phyloP scores from a whole-genome alignment of 2,888 invertebrate species.

The Phalera bucephala region DNA sequence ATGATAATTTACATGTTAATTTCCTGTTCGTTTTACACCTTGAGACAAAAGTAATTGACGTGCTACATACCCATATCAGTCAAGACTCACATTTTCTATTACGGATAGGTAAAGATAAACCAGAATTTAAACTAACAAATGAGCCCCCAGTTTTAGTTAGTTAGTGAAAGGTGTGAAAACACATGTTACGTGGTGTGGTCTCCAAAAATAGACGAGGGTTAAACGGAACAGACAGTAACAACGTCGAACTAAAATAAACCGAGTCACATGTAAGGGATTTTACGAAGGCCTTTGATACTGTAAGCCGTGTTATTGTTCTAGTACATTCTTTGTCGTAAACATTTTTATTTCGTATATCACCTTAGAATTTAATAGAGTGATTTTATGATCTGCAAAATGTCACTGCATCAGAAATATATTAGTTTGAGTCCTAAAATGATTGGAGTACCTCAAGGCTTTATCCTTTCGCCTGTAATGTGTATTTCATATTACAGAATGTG shows the following conservation, averaged over 20 bases:
- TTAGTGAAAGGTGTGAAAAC: constrained; percentile 23
- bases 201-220: constrained; percentile 28
- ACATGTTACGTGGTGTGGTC: constrained; percentile 19
- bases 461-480: constrained; percentile 19
- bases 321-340: constrained; percentile 3
- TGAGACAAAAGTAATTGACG: too few species aligned
- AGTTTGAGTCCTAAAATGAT: constrained; percentile 17
- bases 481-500: too few species aligned
- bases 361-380: constrained; percentile 8
- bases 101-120: background rate
- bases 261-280: constrained; percentile 23
- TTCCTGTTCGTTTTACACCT: too few species aligned
- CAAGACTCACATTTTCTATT: too few species aligned
- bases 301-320: constrained; percentile 1
- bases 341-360: constrained; percentile 3
- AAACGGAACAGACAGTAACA: constrained; percentile 26
- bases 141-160: constrained; percentile 5
- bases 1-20: too few species aligned
- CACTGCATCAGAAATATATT: constrained; percentile 17
- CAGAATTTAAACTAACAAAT: background rate
- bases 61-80: too few species aligned
- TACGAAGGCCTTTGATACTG: constrained; percentile 22
- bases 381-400: constrained; percentile 10
- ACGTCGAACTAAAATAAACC: constrained; percentile 29
- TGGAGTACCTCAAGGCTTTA: constrained; percentile 20